phyloP scores from a whole-genome alignment of 2,113 vertebrate genomes.

The Alouatta palliata region DNA sequence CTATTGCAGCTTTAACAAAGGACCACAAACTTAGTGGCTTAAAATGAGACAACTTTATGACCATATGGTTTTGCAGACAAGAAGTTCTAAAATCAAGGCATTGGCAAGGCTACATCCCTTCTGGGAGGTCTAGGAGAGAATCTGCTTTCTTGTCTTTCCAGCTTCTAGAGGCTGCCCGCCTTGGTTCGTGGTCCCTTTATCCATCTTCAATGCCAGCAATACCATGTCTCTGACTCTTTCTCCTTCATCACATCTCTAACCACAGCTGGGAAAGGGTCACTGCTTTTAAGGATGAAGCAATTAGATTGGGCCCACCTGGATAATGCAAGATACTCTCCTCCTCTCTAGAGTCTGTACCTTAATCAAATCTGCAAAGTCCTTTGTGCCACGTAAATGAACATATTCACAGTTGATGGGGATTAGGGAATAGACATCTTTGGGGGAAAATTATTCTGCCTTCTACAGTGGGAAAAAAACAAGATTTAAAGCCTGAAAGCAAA shows the following conservation, averaged over 20 bases:
- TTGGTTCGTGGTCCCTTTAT: neutral
- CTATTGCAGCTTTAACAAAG: neutral
- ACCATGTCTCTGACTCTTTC: neutral
- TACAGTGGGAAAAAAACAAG: neutral
- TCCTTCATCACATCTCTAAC: neutral
- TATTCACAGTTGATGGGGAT: neutral
- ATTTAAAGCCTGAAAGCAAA: neutral
- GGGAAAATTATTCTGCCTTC: neutral
- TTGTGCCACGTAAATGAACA: neutral
- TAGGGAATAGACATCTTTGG: neutral
- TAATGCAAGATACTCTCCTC: neutral
- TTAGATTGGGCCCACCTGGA: neutral
- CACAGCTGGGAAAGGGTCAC: neutral
- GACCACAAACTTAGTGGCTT: neutral
- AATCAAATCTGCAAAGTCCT: neutral
- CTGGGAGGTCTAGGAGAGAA: neutral
- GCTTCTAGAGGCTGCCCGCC: neutral
- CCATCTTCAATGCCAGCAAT: neutral
- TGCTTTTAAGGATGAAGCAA: neutral
- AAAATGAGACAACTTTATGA: neutral
- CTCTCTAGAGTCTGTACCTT: neutral
- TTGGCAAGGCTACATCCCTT: neutral
- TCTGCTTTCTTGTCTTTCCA: neutral
- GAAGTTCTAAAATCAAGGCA: neutral
- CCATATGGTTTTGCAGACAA: neutral